A percentile compares a stretch with the other conserved stretches of the same genome.
phyloP scores from a whole-genome alignment of 2,113 vertebrate genomes.

The Pomatorhinus ruficollis region DNA sequence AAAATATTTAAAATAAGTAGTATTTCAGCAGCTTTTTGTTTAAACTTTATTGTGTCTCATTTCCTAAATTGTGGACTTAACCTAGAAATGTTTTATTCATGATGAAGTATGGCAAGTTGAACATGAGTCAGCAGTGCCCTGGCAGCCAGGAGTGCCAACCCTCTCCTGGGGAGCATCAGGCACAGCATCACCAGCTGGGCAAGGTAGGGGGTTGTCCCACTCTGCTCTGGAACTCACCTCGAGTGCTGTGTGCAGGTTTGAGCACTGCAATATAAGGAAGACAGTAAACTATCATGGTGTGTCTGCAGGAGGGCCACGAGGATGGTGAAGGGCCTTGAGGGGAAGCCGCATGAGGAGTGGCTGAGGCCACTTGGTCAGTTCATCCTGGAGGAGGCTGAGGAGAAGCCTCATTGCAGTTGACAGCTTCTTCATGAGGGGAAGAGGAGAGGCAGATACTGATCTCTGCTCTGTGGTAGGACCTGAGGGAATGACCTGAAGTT shows the following conservation, averaged over 20 bases:
- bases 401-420: rapidly evolving
- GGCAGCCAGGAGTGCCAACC: neutral
- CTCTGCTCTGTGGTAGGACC: neutral
- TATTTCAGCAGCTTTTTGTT: neutral
- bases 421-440: neutral
- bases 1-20: neutral
- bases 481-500: neutral
- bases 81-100: neutral
- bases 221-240: neutral
- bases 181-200: rapidly evolving
- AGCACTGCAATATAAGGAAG: neutral
- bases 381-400: neutral
- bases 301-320: neutral
- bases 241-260: rapidly evolving
- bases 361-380: neutral
- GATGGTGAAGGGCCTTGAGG: neutral
- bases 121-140: neutral
- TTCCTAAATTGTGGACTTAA: neutral
- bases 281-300: neutral
- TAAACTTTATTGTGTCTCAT: neutral
- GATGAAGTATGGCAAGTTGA: neutral
- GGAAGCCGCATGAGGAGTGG: rapidly evolving
- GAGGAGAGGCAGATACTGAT: neutral
- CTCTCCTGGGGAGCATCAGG: rapidly evolving
- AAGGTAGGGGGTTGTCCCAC: neutral